These are phyloP conservation scores for Sminthopsis crassicaudata DNA, from an alignment of 2,113 vertebrate genomes.

Conservation along the genomic window DNA sequence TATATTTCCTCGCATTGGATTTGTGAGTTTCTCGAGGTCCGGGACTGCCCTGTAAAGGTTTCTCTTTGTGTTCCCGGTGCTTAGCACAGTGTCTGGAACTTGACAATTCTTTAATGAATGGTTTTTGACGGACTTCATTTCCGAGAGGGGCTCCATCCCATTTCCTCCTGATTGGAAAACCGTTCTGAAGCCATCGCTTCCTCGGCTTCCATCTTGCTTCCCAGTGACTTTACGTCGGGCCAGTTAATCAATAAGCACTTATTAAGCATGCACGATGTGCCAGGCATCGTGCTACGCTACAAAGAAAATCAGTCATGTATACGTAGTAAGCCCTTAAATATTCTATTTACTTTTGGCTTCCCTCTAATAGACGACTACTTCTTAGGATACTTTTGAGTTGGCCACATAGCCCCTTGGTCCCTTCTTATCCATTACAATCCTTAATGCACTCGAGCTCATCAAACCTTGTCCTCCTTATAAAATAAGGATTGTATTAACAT, in stretches of 20 bases:
- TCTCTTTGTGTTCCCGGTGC: neutral
- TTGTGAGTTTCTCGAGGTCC: neutral
- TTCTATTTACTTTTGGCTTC: neutral
- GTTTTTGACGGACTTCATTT: neutral
- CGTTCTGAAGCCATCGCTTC: neutral
- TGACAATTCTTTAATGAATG: neutral
- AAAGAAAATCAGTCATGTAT: neutral
- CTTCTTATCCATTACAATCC: neutral
- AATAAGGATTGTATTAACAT: neutral
- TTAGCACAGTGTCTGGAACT: neutral
- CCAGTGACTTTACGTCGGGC: neutral
- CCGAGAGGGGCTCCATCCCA: neutral
- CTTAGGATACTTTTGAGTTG: neutral
- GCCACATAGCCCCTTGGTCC: neutral
- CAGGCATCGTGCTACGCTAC: too few species aligned
- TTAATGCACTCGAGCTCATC: neutral
- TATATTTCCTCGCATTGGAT: neutral
- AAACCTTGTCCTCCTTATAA: neutral
- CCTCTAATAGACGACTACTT: neutral
- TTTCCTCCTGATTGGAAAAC: too few species aligned
- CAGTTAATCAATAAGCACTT: neutral
- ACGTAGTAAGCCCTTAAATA: neutral
- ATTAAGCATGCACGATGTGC: neutral
- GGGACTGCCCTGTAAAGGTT: neutral
- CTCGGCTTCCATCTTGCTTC: neutral